Conservation (phyloP, 2,888 invertebrate genomes). For the Coelopa pilipes region DNA sequence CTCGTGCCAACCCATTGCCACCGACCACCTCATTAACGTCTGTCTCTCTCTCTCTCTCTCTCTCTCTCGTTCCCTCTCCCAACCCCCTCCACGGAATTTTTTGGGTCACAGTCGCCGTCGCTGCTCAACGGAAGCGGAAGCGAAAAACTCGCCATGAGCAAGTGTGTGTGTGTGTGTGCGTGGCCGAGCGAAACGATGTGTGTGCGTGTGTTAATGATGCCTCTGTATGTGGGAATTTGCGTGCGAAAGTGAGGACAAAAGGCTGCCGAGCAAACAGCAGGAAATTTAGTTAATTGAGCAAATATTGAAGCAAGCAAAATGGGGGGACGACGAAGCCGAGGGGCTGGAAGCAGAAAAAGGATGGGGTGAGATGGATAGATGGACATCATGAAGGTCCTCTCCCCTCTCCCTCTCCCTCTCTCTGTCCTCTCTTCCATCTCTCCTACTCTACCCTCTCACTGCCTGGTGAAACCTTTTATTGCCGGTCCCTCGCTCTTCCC, state of each 20-base stretch:
- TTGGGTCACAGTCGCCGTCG: constrained; percentile 3
- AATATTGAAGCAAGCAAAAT: constrained; percentile 18
- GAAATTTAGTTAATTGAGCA: constrained; percentile 24
- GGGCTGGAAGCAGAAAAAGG: not conserved
- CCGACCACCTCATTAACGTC: not conserved
- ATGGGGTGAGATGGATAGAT: too few relatives aligned
- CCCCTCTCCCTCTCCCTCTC: too few relatives aligned
- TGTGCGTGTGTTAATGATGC: not conserved
- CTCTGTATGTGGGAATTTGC: not conserved
- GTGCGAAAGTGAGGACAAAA: not conserved
- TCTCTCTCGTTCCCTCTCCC: not conserved
- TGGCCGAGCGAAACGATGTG: not conserved
- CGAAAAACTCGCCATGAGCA: not conserved
- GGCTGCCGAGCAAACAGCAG: not conserved
- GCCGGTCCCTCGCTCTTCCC: too few relatives aligned
- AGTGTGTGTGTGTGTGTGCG: not conserved
- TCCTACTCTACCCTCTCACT: too few relatives aligned
- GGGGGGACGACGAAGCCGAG: not conserved
- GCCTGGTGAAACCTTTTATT: too few relatives aligned
- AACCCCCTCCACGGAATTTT: not conserved
- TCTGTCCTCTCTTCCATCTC: too few relatives aligned
- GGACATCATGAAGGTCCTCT: too few relatives aligned
- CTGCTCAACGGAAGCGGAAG: not conserved
- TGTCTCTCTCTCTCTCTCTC: not conserved
- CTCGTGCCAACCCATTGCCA: not conserved